Evolutionary conservation across 2,113 vertebrate genomes (phyloP), one percentile per base, ranked within the genome.

Genomic region (Odocoileus hemionus): DNA sequence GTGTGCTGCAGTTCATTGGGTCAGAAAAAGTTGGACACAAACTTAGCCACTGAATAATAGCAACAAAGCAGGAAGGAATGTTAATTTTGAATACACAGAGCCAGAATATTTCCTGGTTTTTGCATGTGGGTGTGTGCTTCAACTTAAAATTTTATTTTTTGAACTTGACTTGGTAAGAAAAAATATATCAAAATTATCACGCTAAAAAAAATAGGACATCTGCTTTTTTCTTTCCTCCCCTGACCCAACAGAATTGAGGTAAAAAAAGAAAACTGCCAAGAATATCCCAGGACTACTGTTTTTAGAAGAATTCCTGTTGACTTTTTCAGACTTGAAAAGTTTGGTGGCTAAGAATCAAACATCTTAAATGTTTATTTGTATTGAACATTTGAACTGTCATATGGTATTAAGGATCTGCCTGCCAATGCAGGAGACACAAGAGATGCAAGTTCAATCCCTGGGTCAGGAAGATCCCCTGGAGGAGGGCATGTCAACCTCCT

Each of bases 381-480:
- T 57, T 92, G 95, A 98, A 97, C 95, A 97, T 97, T 90, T 96
- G 80, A 98, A 82, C 11, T 23, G 26, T 43, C 25, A 13, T 43
- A 74, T 43, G 70, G 70, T 74, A 74, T 74, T 74, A 43, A 74
- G 70, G 21, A 74, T 74, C 2, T 74, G 9, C 21, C 11, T 74
- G 11, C 23, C 70, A 74, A 7, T 74, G 36, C 5, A 43, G 11
- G 70, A 43, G 36, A 74, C 10, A 74, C 10, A 43, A 74, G 11
- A 74, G 36, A 74, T 14, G n/a, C 23, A 25, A 4, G 10, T 14
- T 74, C 36, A 74, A 26, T 26, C 21, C 36, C 70, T 74, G 70
- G 36, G 36, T 43, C 36, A 43, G 36, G 36, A 74, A 74, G 70
- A 67, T 67, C 33, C 33, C 64, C 8, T 36, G 64, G 17, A 67